These are phyloP conservation scores for Acrocephalus arundinaceus DNA, from an alignment of 2,113 vertebrate genomes.

Conservation along the genomic window DNA sequence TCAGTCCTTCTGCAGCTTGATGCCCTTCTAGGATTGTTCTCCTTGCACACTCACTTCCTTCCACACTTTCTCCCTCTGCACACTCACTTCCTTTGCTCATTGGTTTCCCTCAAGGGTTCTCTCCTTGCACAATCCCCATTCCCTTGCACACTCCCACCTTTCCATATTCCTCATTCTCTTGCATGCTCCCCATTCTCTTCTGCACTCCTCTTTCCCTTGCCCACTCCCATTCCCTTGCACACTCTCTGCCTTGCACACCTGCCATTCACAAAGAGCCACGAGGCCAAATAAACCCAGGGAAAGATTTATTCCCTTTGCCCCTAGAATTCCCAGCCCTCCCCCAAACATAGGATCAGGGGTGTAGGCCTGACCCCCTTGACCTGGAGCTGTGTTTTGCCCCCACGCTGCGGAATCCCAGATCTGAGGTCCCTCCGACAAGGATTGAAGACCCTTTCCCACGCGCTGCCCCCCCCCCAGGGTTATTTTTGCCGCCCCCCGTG, in stretches of 20 bases:
- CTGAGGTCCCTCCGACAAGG: accelerated
- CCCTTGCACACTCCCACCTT: background rate
- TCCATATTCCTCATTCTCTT: background rate
- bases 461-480: background rate
- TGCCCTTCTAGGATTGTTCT: background rate
- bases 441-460: slow-evolving; percentile 7
- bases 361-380: accelerated
- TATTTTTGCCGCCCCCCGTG: background rate
- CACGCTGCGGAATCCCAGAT: accelerated
- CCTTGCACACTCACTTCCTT: background rate
- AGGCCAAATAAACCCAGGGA: background rate
- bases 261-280: accelerated
- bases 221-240: background rate
- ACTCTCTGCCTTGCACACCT: background rate
- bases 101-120: background rate
- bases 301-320: too few relatives aligned
- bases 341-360: accelerated
- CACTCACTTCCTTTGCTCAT: background rate
- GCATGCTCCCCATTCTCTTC: too few relatives aligned
- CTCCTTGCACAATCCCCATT: background rate
- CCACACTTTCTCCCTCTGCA: background rate
- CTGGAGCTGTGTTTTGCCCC: background rate
- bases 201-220: background rate
- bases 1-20: background rate
- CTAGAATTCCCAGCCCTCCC: accelerated